A percentile compares a stretch with the other conserved stretches of the same genome.
These are phyloP conservation scores for Caranx melampygus DNA, from an alignment of 2,113 vertebrate genomes.

Conservation along the genomic window DNA sequence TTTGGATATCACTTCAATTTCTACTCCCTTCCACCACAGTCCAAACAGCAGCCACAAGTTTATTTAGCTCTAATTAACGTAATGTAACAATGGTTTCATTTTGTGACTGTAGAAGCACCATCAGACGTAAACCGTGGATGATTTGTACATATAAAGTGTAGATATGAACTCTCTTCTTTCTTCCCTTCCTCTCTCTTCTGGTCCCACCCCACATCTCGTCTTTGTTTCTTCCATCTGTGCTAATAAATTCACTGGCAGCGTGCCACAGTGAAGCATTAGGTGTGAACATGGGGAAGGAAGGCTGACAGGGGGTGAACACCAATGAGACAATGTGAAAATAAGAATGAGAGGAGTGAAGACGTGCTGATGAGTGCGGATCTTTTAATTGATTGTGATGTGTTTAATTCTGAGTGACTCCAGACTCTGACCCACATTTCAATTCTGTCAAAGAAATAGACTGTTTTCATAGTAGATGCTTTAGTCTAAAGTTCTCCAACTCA, in stretches of 20 bases:
- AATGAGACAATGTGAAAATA: constrained; percentile 61
- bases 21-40: not conserved
- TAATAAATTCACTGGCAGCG: constrained; percentile 42
- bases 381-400: constrained; percentile 36
- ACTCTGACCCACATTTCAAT: constrained; percentile 1
- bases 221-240: constrained; percentile 8
- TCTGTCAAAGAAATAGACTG: not conserved
- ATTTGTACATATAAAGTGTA: not conserved
- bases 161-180: not conserved
- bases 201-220: not conserved
- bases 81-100: not conserved
- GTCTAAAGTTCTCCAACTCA: not conserved
- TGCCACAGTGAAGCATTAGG: constrained; percentile 40
- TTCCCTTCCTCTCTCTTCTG: not conserved
- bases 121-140: not conserved
- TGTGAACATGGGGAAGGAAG: constrained; percentile 48
- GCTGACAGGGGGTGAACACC: constrained; percentile 49
- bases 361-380: not conserved
- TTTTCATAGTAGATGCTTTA: not conserved
- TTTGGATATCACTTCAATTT: constrained; percentile 17
- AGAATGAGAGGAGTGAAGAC: constrained; percentile 43
- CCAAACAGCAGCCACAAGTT: not conserved
- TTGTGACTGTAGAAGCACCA: too few relatives aligned
- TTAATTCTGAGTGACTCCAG: constrained; percentile 12
- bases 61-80: not conserved